A percentile compares a stretch with the other conserved stretches of the same genome.
These are phyloP conservation scores for Paedocypris sp. DNA, from an alignment of 2,113 vertebrate species.

Conservation along the genomic window DNA sequence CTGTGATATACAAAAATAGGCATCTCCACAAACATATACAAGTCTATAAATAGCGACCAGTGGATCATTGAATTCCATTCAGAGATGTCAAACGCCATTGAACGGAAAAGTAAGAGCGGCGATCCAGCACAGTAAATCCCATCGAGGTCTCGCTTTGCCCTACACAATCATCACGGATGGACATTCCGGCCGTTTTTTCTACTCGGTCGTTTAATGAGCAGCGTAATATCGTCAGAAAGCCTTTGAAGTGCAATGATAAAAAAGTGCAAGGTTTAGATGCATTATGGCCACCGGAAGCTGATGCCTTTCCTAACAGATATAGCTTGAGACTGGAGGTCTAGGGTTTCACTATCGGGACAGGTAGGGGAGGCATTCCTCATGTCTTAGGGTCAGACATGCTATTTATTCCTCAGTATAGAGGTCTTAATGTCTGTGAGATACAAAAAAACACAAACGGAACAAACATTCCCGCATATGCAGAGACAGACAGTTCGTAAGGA, in stretches of 20 bases:
- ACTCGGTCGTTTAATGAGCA: conserved; percentile 60
- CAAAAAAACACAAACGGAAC: conserved; percentile 50
- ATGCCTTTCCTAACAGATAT: conserved; percentile 84
- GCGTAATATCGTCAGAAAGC: conserved; percentile 69
- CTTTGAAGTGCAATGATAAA: conserved; percentile 91
- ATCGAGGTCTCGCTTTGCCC: conserved; percentile 26
- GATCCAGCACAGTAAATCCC: conserved; percentile 35
- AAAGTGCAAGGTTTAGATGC: conserved; percentile 92
- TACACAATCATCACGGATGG: conserved; percentile 21
- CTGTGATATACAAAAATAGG: conserved; percentile 62
- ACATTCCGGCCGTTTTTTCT: conserved; percentile 40
- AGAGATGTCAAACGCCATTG: conserved; percentile 6
- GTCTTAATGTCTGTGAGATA: conserved; percentile 52
- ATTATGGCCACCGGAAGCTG: conserved; percentile 74
- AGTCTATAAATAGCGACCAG: conserved; percentile 30
- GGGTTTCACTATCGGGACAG: conserved; percentile 42
- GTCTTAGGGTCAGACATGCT: conserved; percentile 39
- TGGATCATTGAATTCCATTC: conserved; percentile 15
- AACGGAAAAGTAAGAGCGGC: conserved; percentile 22
- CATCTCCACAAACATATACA: conserved; percentile 41
- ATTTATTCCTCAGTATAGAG: conserved; percentile 35
- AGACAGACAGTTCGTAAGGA: conserved; percentile 51
- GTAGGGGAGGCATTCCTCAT: conserved; percentile 7
- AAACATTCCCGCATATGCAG: conserved; percentile 29
- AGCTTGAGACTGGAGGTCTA: conserved; percentile 49